Conservation (phyloP, 2,888 invertebrate genomes). For the Spodoptera picta region DNA sequence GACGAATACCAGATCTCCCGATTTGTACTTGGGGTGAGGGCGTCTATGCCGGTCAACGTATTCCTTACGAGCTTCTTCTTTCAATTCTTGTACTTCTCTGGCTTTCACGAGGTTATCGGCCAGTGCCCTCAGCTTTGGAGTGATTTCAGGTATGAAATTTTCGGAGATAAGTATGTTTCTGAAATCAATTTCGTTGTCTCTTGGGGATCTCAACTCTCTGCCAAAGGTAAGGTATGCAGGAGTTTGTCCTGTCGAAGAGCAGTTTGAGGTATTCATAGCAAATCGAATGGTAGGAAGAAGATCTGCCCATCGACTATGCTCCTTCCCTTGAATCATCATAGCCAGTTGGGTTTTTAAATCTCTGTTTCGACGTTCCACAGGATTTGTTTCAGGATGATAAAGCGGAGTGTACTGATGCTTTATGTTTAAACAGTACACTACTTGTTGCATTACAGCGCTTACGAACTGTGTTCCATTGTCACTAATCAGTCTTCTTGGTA, state of each 20-base stretch:
- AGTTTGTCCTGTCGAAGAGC: constrained; percentile 6
- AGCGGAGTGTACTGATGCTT: constrained; percentile 57
- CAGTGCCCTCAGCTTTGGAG: constrained; percentile 11
- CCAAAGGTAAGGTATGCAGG: constrained; percentile 41
- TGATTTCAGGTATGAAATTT: constrained; percentile 28
- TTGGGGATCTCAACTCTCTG: constrained; percentile 24
- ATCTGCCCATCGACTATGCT: constrained; percentile 27
- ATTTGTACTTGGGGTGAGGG: constrained; percentile 1
- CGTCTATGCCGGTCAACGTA: constrained; percentile 11
- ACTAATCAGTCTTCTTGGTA: constrained; percentile 60
- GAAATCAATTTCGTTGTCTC: constrained; percentile 13
- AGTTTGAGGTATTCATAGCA: constrained; percentile 33
- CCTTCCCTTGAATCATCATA: constrained; percentile 14
- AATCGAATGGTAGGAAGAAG: constrained; percentile 29
- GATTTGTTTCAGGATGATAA: constrained; percentile 62
- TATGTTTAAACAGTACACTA: constrained; percentile 48
- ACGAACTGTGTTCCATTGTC: constrained; percentile 70
- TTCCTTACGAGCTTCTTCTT: constrained; percentile 17
- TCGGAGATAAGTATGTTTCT: constrained; percentile 15
- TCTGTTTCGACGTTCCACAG: constrained; percentile 40
- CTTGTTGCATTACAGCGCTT: constrained; percentile 63
- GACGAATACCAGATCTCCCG: constrained; percentile 24
- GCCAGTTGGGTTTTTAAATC: constrained; percentile 49
- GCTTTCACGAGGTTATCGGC: constrained; percentile 9
- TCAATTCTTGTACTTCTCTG: constrained; percentile 22